Conservation (phyloP, 53 echinoderm and acorn worm species). For the Actinopyga echinites region DNA sequence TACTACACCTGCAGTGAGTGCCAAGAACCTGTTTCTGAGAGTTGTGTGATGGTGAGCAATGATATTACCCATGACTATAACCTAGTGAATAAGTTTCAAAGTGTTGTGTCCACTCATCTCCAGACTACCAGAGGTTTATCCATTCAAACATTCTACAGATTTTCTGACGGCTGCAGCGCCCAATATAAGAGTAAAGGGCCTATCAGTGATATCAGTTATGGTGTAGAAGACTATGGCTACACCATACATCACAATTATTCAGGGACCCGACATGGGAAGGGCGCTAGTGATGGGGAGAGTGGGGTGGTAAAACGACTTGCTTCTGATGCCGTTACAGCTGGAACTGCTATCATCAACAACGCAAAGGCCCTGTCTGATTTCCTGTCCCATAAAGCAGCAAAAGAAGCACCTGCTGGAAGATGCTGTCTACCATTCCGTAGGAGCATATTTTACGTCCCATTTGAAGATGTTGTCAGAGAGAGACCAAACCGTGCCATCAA, state of each 20-base stretch:
- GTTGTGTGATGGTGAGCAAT: constrained; percentile 46
- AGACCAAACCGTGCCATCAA: constrained; percentile 35
- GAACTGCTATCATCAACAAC: constrained; percentile 48
- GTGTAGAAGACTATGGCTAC: constrained; percentile 10
- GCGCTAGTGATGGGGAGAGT: constrained; percentile 79
- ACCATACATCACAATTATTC: constrained; percentile 48
- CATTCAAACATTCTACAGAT: constrained; percentile 42
- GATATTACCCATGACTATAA: constrained; percentile 62
- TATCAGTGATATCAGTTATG: constrained; percentile 58
- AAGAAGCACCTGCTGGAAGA: constrained; percentile 30
- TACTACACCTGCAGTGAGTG: constrained; percentile 52
- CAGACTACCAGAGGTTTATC: constrained; percentile 17
- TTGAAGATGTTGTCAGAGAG: constrained; percentile 31
- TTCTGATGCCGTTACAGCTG: constrained; percentile 52
- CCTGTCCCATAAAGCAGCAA: constrained; percentile 24
- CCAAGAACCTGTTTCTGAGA: constrained; percentile 24
- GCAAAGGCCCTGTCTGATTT: constrained; percentile 46
- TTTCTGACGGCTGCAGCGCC: constrained; percentile 60
- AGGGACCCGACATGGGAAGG: constrained; percentile 70
- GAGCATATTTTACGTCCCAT: constrained; percentile 37
- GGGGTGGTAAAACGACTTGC: constrained; percentile 59
- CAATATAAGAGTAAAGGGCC: constrained; percentile 69
- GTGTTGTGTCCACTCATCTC: constrained; percentile 35
- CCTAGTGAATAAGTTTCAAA: constrained; percentile 60
- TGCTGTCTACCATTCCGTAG: constrained; percentile 61